A percentile compares a stretch with the other conserved stretches of the same genome.
phyloP scores from a whole-genome alignment of 2,113 vertebrate species.

The Nothoprocta pentlandii region DNA sequence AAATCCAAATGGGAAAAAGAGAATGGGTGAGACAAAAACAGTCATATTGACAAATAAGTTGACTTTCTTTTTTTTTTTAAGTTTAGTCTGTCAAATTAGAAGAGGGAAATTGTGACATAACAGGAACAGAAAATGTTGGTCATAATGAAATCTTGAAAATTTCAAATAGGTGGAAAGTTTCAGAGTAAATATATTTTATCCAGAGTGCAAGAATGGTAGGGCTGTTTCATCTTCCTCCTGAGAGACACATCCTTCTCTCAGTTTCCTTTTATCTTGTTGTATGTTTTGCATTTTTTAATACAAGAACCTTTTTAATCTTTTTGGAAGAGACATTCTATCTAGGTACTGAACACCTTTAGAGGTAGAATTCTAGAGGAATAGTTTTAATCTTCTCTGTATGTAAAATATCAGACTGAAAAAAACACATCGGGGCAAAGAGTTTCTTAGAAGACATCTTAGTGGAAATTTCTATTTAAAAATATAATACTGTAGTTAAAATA shows the following conservation, averaged over 20 bases:
- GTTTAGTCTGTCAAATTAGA: not conserved
- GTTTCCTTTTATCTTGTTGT: too few relatives aligned
- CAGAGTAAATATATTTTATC: constrained; percentile 1
- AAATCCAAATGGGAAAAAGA: constrained; percentile 32
- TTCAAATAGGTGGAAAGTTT: constrained; percentile 32
- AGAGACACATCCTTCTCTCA: not conserved
- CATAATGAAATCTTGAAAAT: not conserved
- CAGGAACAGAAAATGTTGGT: not conserved
- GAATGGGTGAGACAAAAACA: not conserved
- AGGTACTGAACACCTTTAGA: not conserved
- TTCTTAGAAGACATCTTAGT: not conserved
- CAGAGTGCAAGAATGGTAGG: not conserved
- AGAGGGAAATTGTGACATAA: constrained; percentile 32
- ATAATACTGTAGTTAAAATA: too few relatives aligned
- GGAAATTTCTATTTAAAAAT: not conserved
- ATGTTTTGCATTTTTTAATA: too few relatives aligned
- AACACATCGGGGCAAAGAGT: not conserved
- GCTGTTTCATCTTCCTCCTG: not conserved
- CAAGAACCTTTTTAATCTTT: not conserved
- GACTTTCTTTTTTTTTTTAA: not conserved
- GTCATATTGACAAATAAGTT: constrained; percentile 11
- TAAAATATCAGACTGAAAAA: not conserved
- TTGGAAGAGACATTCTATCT: not conserved
- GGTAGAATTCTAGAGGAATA: not conserved
- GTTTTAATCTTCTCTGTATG: not conserved